Conservation (phyloP, 2,797 vertebrate genomes). For the Enteromius argenteus region DNA sequence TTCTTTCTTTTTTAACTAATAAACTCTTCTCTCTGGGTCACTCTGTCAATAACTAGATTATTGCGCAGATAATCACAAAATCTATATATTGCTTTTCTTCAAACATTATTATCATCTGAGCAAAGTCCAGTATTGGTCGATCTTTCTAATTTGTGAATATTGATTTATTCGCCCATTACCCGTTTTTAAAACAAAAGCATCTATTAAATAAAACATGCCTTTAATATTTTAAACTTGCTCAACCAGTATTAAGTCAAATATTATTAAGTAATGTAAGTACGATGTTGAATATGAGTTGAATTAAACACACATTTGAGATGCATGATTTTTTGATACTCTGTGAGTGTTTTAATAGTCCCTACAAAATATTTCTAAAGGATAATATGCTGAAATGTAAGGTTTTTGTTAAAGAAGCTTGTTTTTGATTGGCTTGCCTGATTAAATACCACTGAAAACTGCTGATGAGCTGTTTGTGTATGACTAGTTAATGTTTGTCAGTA, state of each 20-base stretch:
- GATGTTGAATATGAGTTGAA: background rate
- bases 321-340: background rate
- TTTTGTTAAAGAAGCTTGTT: background rate
- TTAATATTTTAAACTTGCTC: background rate
- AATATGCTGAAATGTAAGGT: background rate
- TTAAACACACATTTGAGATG: background rate
- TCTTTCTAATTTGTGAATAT: background rate
- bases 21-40: background rate
- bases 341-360: background rate
- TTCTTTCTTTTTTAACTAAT: background rate
- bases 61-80: background rate
- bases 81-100: background rate
- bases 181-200: background rate
- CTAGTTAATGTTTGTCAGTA: background rate
- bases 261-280: background rate
- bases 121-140: background rate
- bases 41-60: background rate
- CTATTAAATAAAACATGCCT: background rate
- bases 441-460: background rate
- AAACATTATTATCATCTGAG: background rate
- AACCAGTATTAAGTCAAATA: background rate
- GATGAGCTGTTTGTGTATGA: background rate
- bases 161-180: background rate
- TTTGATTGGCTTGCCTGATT: background rate
- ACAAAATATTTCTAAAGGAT: background rate